Evolutionary conservation across 2,797 vertebrate species (phyloP).

Genomic region (Philypnodon macrostomus): DNA sequence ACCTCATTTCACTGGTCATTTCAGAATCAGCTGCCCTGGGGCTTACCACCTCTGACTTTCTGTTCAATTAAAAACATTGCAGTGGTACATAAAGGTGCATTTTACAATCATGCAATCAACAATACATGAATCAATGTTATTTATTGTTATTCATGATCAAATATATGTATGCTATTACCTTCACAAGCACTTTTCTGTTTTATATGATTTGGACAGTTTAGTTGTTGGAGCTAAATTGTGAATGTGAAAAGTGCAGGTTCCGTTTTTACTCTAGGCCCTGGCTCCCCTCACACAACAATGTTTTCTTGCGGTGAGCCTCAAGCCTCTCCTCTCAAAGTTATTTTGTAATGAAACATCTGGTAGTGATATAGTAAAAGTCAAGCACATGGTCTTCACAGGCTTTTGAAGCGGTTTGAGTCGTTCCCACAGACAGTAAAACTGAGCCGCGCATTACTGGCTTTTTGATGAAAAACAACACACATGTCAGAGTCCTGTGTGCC

Average conservation of each 20-base stretch:
- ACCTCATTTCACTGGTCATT: conserved; percentile 55
- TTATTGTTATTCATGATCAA: neutral
- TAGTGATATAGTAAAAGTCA: conserved; percentile 70
- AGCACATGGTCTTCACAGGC: conserved; percentile 51
- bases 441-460: conserved; percentile 70
- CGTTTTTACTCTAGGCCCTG: conserved; percentile 40
- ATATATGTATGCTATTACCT: neutral
- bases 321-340: conserved; percentile 58
- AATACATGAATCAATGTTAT: neutral
- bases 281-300: conserved; percentile 46
- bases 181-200: neutral
- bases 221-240: conserved; percentile 40
- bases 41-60: conserved; percentile 12
- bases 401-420: conserved; percentile 72
- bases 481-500: conserved; percentile 48
- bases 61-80: conserved; percentile 16
- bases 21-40: conserved; percentile 36
- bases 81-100: too few species aligned
- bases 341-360: conserved; percentile 76
- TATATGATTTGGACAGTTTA: neutral
- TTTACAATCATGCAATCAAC: neutral
- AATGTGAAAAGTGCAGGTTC: conserved; percentile 50
- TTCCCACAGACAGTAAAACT: conserved; percentile 65
- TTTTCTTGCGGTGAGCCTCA: conserved; percentile 50
- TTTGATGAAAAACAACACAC: conserved; percentile 62